Base-by-base conservation (phyloP, 2,888 invertebrate species). In the Dasysyrphus tricinctus region DNA sequence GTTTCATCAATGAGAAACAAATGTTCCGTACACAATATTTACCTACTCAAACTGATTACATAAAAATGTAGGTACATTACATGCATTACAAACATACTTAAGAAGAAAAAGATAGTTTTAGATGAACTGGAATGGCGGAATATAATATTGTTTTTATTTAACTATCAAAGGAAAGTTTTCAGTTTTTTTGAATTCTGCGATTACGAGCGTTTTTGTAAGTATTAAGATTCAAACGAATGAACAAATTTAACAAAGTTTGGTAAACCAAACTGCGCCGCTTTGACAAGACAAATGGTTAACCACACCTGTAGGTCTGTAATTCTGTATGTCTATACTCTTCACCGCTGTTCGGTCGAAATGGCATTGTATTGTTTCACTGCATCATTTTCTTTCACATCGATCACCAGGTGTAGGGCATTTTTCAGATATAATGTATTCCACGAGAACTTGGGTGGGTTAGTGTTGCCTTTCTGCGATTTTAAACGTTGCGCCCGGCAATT, bases 281-380 rank as follows among this genome's bases (percentile, higher is more conserved):
- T 72, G 47, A 57, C 65, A 57, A 67, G 44, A 37, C 37, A 42
- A 49, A 78, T 69, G 44, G 44, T 61, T 61, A 61, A 69, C 78
- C 78, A 37, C 78, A 78, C 82, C 78, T 82, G 73, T 79, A 19
- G 69, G 16, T n/a, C n/a, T n/a, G n/a, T n/a, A n/a, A n/a, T n/a
- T 29, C 42, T 19, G 0, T 44, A 14, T 42, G n/a, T n/a, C n/a
- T n/a, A n/a, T n/a, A n/a, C n/a, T n/a, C n/a, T n/a, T n/a, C n/a
- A n/a, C n/a, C n/a, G n/a, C n/a, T n/a, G n/a, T n/a, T n/a, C n/a
- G n/a, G 11, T 11, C 44, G n/a, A 59, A 74, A 51, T 69, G 77
- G 51, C 72, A 67, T 67, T 77, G 65, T 16, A 34, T 34, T 32
- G 32, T 82, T 65, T 51, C 11, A 47, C 16, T 72, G 70, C 19